These are phyloP conservation scores for Watsonalla cultraria DNA, from an alignment of 2,888 invertebrate genomes.

Conservation along the genomic window DNA sequence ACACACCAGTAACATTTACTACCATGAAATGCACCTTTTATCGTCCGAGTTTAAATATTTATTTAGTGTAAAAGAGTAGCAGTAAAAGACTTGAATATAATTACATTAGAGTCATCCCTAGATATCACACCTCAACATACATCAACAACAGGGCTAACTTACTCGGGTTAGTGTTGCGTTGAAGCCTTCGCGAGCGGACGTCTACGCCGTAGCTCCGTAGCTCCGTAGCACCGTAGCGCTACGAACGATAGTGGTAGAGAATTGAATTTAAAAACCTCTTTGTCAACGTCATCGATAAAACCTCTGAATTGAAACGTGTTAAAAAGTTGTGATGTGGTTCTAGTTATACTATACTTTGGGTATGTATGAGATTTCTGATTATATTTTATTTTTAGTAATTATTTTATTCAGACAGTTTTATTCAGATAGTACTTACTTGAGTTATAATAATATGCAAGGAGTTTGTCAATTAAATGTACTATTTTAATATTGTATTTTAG, in stretches of 20 bases:
- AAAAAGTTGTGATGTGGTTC: neutral
- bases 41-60: no score
- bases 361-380: neutral
- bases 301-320: neutral
- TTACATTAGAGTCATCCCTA: conserved; percentile 2
- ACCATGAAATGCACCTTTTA: no score
- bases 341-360: neutral
- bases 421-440: no score
- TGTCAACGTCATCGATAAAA: conserved; percentile 13
- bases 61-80: neutral
- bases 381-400: neutral
- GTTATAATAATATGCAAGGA: no score
- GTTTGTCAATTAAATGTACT: no score
- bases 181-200: conserved; percentile 41
- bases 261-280: conserved; percentile 28
- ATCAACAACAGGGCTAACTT: conserved; percentile 6
- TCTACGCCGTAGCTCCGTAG: conserved; percentile 45
- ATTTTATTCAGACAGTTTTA: no score
- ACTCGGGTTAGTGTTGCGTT: conserved; percentile 45
- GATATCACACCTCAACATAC: conserved; percentile 4
- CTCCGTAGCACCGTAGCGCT: conserved; percentile 16
- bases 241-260: conserved; percentile 20
- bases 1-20: no score
- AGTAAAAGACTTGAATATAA: neutral
- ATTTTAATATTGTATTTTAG: no score